phyloP scores from a whole-genome alignment of 1,140 invertebrate genomes.

The Lethocerus indicus region DNA sequence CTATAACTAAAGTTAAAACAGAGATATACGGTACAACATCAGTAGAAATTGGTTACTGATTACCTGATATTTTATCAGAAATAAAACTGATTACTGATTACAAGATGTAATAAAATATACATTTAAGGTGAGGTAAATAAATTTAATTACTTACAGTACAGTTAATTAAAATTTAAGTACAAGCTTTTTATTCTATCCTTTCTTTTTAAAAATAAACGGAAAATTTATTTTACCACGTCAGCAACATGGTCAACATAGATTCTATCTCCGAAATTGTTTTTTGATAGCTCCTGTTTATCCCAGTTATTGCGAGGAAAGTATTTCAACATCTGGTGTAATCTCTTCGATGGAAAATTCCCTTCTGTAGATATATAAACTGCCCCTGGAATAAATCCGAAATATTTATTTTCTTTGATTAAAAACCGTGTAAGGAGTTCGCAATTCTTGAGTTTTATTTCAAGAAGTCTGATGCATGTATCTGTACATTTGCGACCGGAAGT shows the following conservation, averaged over 20 bases:
- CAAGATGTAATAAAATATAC: neutral
- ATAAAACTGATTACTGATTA: too few species aligned
- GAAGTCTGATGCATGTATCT: too few species aligned
- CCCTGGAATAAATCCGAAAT: constrained; percentile 28
- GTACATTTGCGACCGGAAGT: too few species aligned
- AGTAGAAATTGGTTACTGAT: too few species aligned
- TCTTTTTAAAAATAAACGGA: neutral
- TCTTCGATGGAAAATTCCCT: constrained; percentile 48
- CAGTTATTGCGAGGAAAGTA: constrained; percentile 16
- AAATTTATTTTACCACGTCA: constrained; percentile 29
- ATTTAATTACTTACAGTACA: neutral
- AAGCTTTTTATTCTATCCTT: neutral
- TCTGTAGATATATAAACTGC: constrained; percentile 63
- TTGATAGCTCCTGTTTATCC: constrained; percentile 18
- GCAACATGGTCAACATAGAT: constrained; percentile 40
- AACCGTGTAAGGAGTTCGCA: too few species aligned
- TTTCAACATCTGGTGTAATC: constrained; percentile 34
- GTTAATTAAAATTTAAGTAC: neutral
- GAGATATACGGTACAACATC: too few species aligned
- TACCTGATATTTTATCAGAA: too few species aligned
- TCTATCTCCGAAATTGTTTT: constrained; percentile 26
- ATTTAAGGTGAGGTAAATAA: neutral
- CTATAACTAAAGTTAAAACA: too few species aligned
- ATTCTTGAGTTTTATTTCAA: too few species aligned
- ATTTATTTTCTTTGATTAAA: too few species aligned